Base-by-base conservation (phyloP, 2,113 vertebrate species). In the Triplophysa dalaica region DNA sequence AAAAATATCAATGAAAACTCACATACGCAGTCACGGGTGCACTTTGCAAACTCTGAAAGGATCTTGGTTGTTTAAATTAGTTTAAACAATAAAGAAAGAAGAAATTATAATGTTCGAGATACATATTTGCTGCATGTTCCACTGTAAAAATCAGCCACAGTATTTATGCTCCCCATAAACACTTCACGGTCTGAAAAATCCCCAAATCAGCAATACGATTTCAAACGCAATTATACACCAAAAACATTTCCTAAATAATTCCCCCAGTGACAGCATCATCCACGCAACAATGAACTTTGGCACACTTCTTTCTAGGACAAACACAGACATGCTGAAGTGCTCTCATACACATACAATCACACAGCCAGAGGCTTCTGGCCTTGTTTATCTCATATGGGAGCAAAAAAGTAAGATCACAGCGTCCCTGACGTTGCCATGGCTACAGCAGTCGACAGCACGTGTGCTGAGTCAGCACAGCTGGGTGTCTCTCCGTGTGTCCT, bases 391-490 rank as follows among this genome's bases (percentile, higher is more conserved):
- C 88, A 88, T 83, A 83, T 80, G 86, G 84, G 70, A 75, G 78
- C 82, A 77, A 81, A 86, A 63, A 81, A 45, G 58, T 70, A 50
- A 52, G 68, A 70, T 60, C 65, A 77, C 45, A 85, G 86, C 88
- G 81, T 87, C 86, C 78, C 17, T 38, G 73, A 21, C 69, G 89
- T 90, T 90, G 89, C 88, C 88, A 91, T 92, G 87, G 89, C 87
- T 86, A 92, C 91, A 16, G 77, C 56, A 85, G 88, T 85, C 89
- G 48, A 88, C 87, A 89, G 87, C 86, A 91, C 88, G 84, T 58
- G 66, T 87, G 88, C 89, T 85, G 87, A 91, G 83, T 92, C 92
- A 90, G 90, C 89, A n/a, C 76, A 81, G 86, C 79, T 82, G 85
- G 85, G 81, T 63, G 86, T 83, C 62, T 76, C 68, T 86, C 87